Base-by-base conservation (phyloP, 2,888 invertebrate species). In the Oligia latruncula region DNA sequence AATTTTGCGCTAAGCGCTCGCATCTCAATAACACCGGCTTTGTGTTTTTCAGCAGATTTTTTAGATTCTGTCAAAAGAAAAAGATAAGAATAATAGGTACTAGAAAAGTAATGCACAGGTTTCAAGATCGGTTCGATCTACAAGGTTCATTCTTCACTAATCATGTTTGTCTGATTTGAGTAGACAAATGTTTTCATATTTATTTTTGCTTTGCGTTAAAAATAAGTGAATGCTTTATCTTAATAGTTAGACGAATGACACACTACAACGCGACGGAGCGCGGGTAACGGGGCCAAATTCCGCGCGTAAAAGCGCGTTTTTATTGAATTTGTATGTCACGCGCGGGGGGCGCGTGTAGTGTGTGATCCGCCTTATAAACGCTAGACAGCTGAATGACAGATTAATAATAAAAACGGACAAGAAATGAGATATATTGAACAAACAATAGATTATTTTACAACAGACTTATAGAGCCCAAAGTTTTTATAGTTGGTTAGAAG, bases 21-120 rank as follows among this genome's bases (percentile, higher is more conserved):
- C 97, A 97, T 97, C 84, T 97, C 97, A 71, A 97, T 97, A 4
- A 97, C 97, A 3, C 97, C 97, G 2, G 90, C 93, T 85, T 97
- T 96, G 83, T 95, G 96, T 88, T 96, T 96, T 0, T 94, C 91
- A 1, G 96, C 90, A 0, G 96, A 86, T 74, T 94, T 95, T 84
- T 95, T 96, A 15, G 94, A 76, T 83, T 95, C 96, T 96, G 94
- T 60, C 93, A 93, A 55, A 77, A 75, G 81, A 78, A 65, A 23
- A 29, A 20, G 9, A 29, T 3, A 60, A 29, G 4, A n/a, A 71
- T 9, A 60, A 20, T 20, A n/a, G n/a, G n/a, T n/a, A 17, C n/a
- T 23, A 40, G 9, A 35, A 55, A 23, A 17, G 46, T 20, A 70
- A 23, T 52, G 49, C 52, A 52, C 29, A 23, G 1, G n/a, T n/a